Evolutionary conservation across 2,797 vertebrate genomes (phyloP), one percentile per base, ranked within the genome.

Genomic region (Numenius phaeopus): DNA sequence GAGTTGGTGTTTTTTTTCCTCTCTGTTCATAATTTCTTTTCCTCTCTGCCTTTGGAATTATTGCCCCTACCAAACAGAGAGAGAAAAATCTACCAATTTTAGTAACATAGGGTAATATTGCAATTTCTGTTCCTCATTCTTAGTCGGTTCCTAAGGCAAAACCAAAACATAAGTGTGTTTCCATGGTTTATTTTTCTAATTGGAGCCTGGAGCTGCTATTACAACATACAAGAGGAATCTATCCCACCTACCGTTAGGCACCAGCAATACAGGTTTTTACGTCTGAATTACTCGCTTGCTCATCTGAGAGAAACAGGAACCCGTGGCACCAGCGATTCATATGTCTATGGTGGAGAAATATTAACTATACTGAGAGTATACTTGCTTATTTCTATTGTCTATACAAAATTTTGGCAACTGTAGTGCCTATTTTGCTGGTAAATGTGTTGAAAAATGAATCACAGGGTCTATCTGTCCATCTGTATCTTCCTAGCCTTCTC

Each of bases 241-340:
- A 29, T 82, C 64, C 24, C 57, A 64, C 39, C 42, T 62, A 23
- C 7, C 14, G n/a, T 52, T 58, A 76, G n/a, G 52, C 30, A 34
- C 18, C 4, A 2, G 32, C 27, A 79, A 22, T 30, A 67, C 49
- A 67, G 52, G 24, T 44, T 79, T 82, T 61, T 44, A 55, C 32
- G 44, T 59, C 47, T 50, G 11, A 83, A 47, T 57, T 57, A 30
- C 58, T 52, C 71, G 46, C 12, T 44, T 3, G 2, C 20, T 46
- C 23, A 18, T 21, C 34, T 1, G 2, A 59, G 30, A 54, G 72
- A 59, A 78, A 83, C 1, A 54, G 32, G 39, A 77, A 72, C 18
- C 14, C 2, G 2, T 22, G 30, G 11, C 40, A 67, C 18, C 34
- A 71, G 34, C 1, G 0, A 52, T 50, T 79, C 4, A 1, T 58